These are phyloP conservation scores for Saturnia japonica DNA, from an alignment of 2,888 invertebrate genomes.

Conservation along the genomic window DNA sequence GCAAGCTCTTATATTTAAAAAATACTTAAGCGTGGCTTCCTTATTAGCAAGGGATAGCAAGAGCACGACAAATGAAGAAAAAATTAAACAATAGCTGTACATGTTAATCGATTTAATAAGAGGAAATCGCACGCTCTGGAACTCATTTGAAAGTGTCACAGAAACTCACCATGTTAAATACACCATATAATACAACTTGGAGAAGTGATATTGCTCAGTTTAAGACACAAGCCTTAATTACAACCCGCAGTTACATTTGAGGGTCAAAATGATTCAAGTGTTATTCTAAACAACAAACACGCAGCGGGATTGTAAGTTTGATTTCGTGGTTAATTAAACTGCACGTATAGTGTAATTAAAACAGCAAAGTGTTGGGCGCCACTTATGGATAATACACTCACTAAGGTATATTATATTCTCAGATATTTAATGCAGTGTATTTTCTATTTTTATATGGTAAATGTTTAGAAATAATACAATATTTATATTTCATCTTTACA, in stretches of 20 bases:
- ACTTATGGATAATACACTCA: not conserved
- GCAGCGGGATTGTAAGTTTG: not conserved
- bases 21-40: too few relatives aligned
- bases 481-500: too few relatives aligned
- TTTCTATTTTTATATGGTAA: too few relatives aligned
- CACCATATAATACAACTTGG: slow-evolving; percentile 2
- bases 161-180: not conserved
- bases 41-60: too few relatives aligned
- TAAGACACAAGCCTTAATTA: not conserved
- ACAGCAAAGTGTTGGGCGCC: not conserved
- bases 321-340: not conserved
- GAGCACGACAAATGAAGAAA: too few relatives aligned
- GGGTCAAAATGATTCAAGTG: not conserved
- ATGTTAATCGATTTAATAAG: too few relatives aligned
- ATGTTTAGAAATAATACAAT: too few relatives aligned
- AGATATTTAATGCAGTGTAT: not conserved
- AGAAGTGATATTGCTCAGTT: not conserved
- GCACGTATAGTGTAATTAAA: not conserved
- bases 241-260: not conserved
- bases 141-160: too few relatives aligned
- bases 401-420: not conserved
- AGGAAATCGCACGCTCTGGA: too few relatives aligned
- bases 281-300: not conserved
- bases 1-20: too few relatives aligned
- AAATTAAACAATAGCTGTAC: too few relatives aligned